A percentile compares a stretch with the other conserved stretches of the same genome.
phyloP scores from a whole-genome alignment of 2,888 invertebrate genomes.

The Onthophagus sagittarius region DNA sequence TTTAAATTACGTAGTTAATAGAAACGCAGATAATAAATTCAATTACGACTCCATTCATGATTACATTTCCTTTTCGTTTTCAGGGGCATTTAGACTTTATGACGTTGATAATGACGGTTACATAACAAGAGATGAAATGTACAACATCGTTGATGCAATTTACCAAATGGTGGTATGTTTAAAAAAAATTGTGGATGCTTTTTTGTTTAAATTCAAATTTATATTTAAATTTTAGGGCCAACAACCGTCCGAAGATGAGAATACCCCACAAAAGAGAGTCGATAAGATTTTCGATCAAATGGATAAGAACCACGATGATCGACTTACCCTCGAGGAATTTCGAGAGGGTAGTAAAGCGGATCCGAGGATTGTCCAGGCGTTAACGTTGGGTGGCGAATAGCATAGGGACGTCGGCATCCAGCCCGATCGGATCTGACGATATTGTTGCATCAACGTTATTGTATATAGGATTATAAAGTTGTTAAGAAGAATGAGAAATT shows the following conservation, averaged over 20 bases:
- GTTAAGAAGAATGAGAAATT: background rate
- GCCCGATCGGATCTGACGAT: slow-evolving; percentile 42
- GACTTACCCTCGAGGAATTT: slow-evolving; percentile 92
- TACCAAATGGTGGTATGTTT: slow-evolving; percentile 96
- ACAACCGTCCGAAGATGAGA: slow-evolving; percentile 85
- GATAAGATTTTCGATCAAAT: slow-evolving; percentile 98
- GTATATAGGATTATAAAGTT: background rate
- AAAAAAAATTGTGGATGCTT: too few relatives aligned
- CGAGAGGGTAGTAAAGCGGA: slow-evolving; percentile 97
- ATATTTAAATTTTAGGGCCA: slow-evolving; percentile 65
- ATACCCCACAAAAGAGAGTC: slow-evolving; percentile 91
- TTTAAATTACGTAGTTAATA: too few relatives aligned
- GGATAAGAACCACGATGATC: slow-evolving; percentile 98
- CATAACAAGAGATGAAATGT: slow-evolving; percentile 94
- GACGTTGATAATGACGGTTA: slow-evolving; percentile 96
- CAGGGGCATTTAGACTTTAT: slow-evolving; percentile 95
- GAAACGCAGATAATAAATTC: too few relatives aligned
- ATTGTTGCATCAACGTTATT: background rate
- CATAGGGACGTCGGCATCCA: slow-evolving; percentile 43
- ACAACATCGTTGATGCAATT: slow-evolving; percentile 95
- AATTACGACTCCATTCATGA: background rate
- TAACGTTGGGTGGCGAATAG: slow-evolving; percentile 76
- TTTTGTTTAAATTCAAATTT: background rate
- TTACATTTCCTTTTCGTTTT: slow-evolving; percentile 36
- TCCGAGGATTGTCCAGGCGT: slow-evolving; percentile 95